These are phyloP conservation scores for Lateolabrax maculatus DNA, from an alignment of 2,797 vertebrate genomes.

Conservation along the genomic window DNA sequence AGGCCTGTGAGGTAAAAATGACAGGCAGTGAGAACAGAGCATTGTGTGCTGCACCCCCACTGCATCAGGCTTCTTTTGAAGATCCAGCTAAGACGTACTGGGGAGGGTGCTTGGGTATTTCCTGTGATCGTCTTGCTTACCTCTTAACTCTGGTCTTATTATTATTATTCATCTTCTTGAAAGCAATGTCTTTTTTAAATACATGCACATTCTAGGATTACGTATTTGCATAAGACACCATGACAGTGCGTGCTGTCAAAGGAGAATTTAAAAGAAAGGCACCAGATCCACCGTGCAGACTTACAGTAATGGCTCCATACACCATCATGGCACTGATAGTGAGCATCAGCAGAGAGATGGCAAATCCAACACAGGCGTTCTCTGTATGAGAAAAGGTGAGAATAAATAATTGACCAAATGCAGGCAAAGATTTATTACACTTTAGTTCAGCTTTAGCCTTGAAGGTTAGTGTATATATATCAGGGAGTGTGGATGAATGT, in stretches of 20 bases:
- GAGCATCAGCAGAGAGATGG: slow-evolving; percentile 98
- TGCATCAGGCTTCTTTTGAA: neutral
- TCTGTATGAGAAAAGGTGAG: slow-evolving; percentile 80
- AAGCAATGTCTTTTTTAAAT: slow-evolving; percentile 2
- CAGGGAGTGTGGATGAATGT: neutral
- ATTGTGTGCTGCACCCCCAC: slow-evolving; percentile 6
- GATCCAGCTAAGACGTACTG: slow-evolving; percentile 8
- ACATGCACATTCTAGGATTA: slow-evolving; percentile 27
- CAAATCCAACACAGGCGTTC: slow-evolving; percentile 97
- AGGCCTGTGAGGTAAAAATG: slow-evolving; percentile 78
- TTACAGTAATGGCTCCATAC: slow-evolving; percentile 98
- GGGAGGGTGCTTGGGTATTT: slow-evolving; percentile 7
- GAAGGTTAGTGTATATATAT: neutral
- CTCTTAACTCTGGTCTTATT: slow-evolving; percentile 2
- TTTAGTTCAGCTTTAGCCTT: neutral
- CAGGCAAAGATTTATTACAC: neutral
- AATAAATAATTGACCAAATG: neutral
- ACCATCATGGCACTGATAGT: slow-evolving; percentile 99
- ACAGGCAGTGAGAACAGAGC: slow-evolving; percentile 56
- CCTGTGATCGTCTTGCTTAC: slow-evolving; percentile 8
- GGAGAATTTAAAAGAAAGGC: neutral
- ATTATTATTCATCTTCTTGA: slow-evolving; percentile 28
- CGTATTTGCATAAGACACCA: slow-evolving; percentile 45
- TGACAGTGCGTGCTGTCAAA: neutral
- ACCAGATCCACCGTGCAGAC: slow-evolving; percentile 67